Percentiles rank a stretch among this genome's conserved stretches.
Conservation (phyloP, 2,888 invertebrate genomes). For the Zaprionus lineosus region DNA sequence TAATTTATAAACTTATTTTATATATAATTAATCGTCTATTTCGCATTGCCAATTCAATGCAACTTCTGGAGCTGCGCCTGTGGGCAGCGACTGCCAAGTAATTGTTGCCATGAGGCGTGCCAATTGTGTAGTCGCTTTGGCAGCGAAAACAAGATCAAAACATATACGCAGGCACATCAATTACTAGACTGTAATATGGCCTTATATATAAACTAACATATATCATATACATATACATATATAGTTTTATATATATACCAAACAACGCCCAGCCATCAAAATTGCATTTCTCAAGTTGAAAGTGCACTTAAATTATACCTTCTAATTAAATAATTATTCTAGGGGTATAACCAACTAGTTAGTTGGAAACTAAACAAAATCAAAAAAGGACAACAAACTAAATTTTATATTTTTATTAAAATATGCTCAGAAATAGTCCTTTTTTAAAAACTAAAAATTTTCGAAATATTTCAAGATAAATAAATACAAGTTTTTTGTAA, state of each 20-base stretch:
- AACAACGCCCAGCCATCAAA: constrained; percentile 34
- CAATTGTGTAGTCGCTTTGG: constrained; percentile 33
- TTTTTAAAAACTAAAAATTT: too few species aligned
- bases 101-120: constrained; percentile 51
- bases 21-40: constrained; percentile 57
- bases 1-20: constrained; percentile 53
- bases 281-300: constrained; percentile 26
- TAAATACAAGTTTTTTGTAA: background rate
- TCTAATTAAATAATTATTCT: too few species aligned
- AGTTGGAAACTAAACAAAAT: too few species aligned
- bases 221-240: constrained; percentile 4
- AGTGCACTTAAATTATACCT: background rate
- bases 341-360: too few species aligned
- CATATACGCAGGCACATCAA: constrained; percentile 10
- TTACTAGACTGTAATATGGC: background rate
- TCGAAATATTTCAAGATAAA: too few species aligned
- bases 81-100: constrained; percentile 48
- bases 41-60: constrained; percentile 49
- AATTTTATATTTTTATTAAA: constrained; percentile 1
- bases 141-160: constrained; percentile 17
- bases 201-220: background rate
- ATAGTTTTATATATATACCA: constrained; percentile 14
- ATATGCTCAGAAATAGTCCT: too few species aligned
- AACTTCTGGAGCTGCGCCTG: constrained; percentile 38
- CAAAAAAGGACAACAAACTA: too few species aligned